Conservation (phyloP, 2,113 vertebrate genomes). For the Xiphophorus hellerii region DNA sequence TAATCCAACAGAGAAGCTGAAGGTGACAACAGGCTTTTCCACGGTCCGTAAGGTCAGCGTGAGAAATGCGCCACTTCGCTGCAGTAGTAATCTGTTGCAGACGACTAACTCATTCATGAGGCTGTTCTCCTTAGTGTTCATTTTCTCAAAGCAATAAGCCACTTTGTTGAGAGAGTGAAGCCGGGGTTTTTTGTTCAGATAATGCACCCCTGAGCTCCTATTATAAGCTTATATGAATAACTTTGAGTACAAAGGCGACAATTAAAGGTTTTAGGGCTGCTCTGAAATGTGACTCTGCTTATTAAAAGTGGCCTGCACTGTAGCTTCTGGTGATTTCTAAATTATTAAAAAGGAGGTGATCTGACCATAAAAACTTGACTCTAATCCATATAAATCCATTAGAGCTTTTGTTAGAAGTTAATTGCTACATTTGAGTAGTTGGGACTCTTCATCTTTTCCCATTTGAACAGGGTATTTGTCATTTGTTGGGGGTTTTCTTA, state of each 20-base stretch:
- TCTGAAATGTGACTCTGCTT: constrained; percentile 29
- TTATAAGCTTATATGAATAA: constrained; percentile 59
- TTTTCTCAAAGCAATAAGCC: constrained; percentile 52
- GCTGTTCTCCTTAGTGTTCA: constrained; percentile 51
- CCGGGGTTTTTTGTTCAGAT: constrained; percentile 39
- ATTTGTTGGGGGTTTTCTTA: not conserved
- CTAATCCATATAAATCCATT: constrained; percentile 36
- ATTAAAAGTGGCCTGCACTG: constrained; percentile 6
- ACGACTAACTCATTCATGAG: constrained; percentile 72
- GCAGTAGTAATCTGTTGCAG: constrained; percentile 68
- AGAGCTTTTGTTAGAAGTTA: constrained; percentile 7
- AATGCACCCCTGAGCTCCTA: constrained; percentile 48
- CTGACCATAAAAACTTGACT: constrained; percentile 8
- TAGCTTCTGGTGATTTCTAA: constrained; percentile 21
- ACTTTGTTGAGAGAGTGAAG: constrained; percentile 58
- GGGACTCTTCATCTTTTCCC: not conserved
- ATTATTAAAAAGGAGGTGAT: constrained; percentile 37
- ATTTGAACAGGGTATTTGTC: not conserved
- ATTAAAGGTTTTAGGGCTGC: constrained; percentile 38
- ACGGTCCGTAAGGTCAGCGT: constrained; percentile 34
- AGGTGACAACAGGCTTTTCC: constrained; percentile 45
- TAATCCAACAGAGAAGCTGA: constrained; percentile 25
- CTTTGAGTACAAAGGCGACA: constrained; percentile 34
- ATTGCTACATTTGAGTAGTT: not conserved
- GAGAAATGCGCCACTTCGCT: constrained; percentile 60